Evolutionary conservation across 2,888 invertebrate species (phyloP), one percentile per base, ranked within the genome.

Genomic region (Ennomos quercinarius): DNA sequence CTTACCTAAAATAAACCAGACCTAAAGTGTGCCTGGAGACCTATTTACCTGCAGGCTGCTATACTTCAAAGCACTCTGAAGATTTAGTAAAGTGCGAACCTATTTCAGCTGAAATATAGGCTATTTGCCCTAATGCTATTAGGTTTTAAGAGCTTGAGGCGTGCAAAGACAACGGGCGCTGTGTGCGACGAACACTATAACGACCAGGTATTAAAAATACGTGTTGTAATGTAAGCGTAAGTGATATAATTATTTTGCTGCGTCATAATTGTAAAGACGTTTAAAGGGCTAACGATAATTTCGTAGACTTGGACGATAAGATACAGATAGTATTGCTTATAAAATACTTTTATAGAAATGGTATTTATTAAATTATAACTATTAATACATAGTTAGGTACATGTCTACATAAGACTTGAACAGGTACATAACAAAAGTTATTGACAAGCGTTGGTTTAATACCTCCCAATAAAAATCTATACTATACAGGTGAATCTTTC

Each of bases 91-190:
- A 66, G 56, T 58, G 61, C 51, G 54, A 54, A 53, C 57, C 52
- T 40, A 59, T 57, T 61, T 46, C 50, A 27, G 41, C 40, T 66
- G 63, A 61, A 58, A 58, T 63, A 66, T 61, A 40, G 63, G 48
- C 63, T 63, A 56, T 66, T 66, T 60, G 46, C 52, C 56, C 49
- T 60, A 49, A 40, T 58, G 47, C 63, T 63, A 47, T 63, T 46
- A 55, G 57, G 44, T 57, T 40, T 57, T 60, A 57, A 56, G 55
- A 61, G 59, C 54, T 61, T 43, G 34, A 58, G 53, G 49, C 54
- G 54, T 50, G 47, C 55, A 57, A 57, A 50, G 61, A 62, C 48
- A 57, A 48, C 37, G 61, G 45, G 40, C 38, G 42, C 43, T 40
- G 48, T 40, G 48, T 40, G 44, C 40, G 50, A 45, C 45, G 49